phyloP scores from a whole-genome alignment of 2,888 invertebrate genomes.

The Temnothorax unifasciatus region DNA sequence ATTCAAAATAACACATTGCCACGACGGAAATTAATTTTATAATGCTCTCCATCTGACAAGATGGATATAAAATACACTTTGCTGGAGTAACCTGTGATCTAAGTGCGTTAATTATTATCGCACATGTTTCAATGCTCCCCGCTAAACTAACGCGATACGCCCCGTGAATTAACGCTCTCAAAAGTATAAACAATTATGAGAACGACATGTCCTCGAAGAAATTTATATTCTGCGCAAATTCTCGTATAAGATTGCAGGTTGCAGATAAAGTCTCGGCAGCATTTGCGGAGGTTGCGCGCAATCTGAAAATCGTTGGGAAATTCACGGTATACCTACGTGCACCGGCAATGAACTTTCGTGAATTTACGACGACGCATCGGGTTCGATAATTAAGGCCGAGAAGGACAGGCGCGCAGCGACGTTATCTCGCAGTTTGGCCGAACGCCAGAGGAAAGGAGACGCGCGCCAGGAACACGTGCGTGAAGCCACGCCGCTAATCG shows the following conservation, averaged over 20 bases:
- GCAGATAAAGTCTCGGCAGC: conserved; percentile 12
- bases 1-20: background rate
- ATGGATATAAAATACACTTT: background rate
- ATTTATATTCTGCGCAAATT: conserved; percentile 4
- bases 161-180: background rate
- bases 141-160: background rate
- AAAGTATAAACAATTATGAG: background rate
- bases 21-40: conserved; percentile 6
- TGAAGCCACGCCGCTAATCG: conserved; percentile 63
- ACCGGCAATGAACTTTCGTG: conserved; percentile 70
- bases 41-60: background rate
- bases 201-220: background rate
- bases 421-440: conserved; percentile 68
- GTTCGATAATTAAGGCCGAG: conserved; percentile 71
- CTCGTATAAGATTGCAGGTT: conserved; percentile 3
- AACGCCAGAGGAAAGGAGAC: conserved; percentile 64
- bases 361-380: conserved; percentile 63
- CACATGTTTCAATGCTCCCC: background rate
- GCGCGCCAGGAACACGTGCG: conserved; percentile 74
- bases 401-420: conserved; percentile 46
- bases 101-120: conserved; percentile 10
- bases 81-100: background rate
- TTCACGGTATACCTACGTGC: conserved; percentile 4
- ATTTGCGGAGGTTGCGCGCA: conserved; percentile 26
- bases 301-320: conserved; percentile 39